Evolutionary conservation across 2,113 vertebrate genomes (phyloP).

Genomic region (Corythoichthys intestinalis): DNA sequence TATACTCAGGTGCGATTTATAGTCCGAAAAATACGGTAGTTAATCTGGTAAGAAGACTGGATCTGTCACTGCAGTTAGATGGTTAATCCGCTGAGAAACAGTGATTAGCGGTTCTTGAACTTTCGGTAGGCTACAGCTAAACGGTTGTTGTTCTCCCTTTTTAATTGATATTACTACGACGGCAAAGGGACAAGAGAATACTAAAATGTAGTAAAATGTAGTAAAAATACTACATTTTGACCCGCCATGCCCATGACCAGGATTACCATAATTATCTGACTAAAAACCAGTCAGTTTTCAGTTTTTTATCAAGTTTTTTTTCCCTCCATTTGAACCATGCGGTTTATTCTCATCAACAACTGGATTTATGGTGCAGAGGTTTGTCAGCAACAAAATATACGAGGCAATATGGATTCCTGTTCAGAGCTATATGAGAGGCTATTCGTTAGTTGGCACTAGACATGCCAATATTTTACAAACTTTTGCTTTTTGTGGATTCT

Average conservation of each 20-base stretch:
- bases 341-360: too few relatives aligned
- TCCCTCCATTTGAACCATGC: too few relatives aligned
- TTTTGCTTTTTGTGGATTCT: too few relatives aligned
- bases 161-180: neutral
- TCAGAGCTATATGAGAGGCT: neutral
- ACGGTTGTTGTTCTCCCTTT: conserved; percentile 6
- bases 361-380: too few relatives aligned
- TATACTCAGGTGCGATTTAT: too few relatives aligned
- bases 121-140: conserved; percentile 35
- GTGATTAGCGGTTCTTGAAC: conserved; percentile 44
- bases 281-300: too few relatives aligned
- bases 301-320: too few relatives aligned
- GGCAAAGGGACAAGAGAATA: neutral
- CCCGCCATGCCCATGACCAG: neutral
- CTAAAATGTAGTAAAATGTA: conserved; percentile 13
- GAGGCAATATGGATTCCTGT: too few relatives aligned
- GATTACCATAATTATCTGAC: neutral
- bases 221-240: conserved; percentile 21
- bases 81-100: conserved; percentile 53
- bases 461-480: neutral
- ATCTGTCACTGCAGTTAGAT: conserved; percentile 25
- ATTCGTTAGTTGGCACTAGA: neutral
- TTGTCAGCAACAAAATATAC: too few relatives aligned
- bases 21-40: conserved; percentile 9
- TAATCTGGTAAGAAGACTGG: conserved; percentile 53